These are phyloP conservation scores for Aplocera efformata DNA, from an alignment of 2,888 invertebrate species.

Conservation along the genomic window DNA sequence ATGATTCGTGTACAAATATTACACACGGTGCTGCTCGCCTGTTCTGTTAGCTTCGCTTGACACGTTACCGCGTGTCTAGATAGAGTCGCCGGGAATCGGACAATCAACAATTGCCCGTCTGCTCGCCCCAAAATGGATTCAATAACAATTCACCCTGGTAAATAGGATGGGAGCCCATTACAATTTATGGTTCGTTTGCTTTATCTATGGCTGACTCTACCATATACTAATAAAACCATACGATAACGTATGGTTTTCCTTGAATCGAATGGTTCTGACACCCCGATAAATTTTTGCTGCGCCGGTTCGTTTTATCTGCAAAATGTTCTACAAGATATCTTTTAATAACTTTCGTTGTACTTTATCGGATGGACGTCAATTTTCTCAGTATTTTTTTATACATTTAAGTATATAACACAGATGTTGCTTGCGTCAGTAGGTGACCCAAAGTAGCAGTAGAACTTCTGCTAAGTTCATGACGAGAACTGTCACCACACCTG, in stretches of 20 bases:
- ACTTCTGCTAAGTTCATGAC: too few relatives aligned
- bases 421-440: not conserved
- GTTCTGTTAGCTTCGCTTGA: too few relatives aligned
- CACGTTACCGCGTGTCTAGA: too few relatives aligned
- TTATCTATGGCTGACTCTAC: constrained; percentile 48
- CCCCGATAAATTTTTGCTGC: constrained; percentile 24
- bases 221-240: constrained; percentile 43
- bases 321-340: too few relatives aligned
- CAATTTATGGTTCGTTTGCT: constrained; percentile 60
- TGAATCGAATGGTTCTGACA: constrained; percentile 19
- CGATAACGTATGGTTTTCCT: constrained; percentile 23
- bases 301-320: constrained; percentile 10
- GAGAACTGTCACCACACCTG: too few relatives aligned
- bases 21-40: too few relatives aligned
- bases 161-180: constrained; percentile 55
- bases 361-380: too few relatives aligned
- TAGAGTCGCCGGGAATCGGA: not conserved
- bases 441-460: too few relatives aligned
- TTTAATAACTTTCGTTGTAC: too few relatives aligned
- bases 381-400: not conserved
- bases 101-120: constrained; percentile 35
- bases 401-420: not conserved
- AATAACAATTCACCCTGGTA: constrained; percentile 48
- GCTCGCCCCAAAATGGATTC: constrained; percentile 22
- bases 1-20: too few relatives aligned